phyloP scores from a whole-genome alignment of 2,113 vertebrate genomes.

The Danionella cerebrum region DNA sequence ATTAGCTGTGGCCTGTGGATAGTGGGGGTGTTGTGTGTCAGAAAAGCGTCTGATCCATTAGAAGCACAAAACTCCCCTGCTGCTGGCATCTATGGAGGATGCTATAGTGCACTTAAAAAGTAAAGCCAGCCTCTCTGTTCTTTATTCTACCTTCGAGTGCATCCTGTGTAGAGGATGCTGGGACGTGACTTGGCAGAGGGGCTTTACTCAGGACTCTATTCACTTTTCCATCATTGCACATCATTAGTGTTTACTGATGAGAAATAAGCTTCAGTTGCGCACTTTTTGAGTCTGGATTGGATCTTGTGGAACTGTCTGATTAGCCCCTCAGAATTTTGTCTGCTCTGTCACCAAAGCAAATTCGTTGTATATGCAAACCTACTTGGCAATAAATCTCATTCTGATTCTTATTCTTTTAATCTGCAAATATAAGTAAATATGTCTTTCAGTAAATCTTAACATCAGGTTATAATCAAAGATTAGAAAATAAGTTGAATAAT shows the following conservation, averaged over 20 bases:
- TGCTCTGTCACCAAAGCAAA: too few species aligned
- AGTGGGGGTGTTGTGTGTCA: constrained; percentile 48
- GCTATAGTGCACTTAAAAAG: constrained; percentile 42
- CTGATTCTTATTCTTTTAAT: too few species aligned
- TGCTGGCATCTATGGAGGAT: constrained; percentile 43
- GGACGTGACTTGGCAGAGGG: constrained; percentile 51
- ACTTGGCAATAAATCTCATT: too few species aligned
- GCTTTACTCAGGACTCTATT: constrained; percentile 51
- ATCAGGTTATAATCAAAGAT: too few species aligned
- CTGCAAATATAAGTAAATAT: too few species aligned
- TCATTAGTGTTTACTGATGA: constrained; percentile 45
- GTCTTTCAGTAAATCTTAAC: too few species aligned
- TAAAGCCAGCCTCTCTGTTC: constrained; percentile 25
- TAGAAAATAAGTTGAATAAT: too few species aligned
- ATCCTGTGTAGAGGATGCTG: constrained; percentile 40
- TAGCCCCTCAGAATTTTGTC: too few species aligned
- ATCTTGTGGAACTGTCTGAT: constrained; percentile 33
- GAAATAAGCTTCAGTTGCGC: constrained; percentile 41
- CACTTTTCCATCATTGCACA: constrained; percentile 43
- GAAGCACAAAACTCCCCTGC: constrained; percentile 52
- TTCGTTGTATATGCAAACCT: too few species aligned
- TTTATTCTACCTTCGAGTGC: background rate
- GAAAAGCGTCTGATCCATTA: constrained; percentile 53
- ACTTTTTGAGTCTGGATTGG: constrained; percentile 24
- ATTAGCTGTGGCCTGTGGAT: constrained; percentile 57